Conservation (phyloP, 2,797 vertebrate species). For the Dryobates pubescens region DNA sequence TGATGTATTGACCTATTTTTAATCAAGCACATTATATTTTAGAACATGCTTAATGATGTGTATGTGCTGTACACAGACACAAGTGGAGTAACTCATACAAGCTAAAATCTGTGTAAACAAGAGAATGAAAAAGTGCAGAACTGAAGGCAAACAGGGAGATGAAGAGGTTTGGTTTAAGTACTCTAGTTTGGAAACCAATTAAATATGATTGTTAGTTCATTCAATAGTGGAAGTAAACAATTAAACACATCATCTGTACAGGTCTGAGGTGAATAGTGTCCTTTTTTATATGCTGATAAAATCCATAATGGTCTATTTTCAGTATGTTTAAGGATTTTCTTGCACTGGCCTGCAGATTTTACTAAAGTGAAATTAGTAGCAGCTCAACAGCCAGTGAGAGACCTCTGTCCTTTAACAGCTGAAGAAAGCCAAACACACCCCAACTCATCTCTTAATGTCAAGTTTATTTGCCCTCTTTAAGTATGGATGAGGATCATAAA, state of each 20-base stretch:
- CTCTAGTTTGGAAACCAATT: constrained; percentile 13
- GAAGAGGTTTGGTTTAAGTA: neutral
- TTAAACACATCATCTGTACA: constrained; percentile 5
- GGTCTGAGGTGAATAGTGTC: neutral
- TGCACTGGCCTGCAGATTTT: neutral
- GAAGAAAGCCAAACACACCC: neutral
- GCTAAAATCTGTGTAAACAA: neutral
- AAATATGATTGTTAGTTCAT: neutral
- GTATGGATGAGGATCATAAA: neutral
- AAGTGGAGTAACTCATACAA: neutral
- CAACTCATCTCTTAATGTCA: neutral
- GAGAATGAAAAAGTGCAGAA: neutral
- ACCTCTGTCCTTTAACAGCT: neutral
- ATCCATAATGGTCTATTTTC: neutral
- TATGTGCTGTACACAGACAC: neutral
- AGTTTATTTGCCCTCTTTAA: neutral
- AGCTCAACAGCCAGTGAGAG: neutral
- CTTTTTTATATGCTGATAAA: neutral
- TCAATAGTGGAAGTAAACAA: constrained; percentile 4
- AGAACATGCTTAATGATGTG: neutral
- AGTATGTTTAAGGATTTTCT: neutral
- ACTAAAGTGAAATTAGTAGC: neutral
- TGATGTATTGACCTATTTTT: neutral
- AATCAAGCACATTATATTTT: neutral
- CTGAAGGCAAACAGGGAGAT: neutral